Percentiles rank a stretch among this genome's conserved stretches.
These are phyloP conservation scores for Sisyra terminalis DNA, from an alignment of 2,888 invertebrate species.

Conservation along the genomic window DNA sequence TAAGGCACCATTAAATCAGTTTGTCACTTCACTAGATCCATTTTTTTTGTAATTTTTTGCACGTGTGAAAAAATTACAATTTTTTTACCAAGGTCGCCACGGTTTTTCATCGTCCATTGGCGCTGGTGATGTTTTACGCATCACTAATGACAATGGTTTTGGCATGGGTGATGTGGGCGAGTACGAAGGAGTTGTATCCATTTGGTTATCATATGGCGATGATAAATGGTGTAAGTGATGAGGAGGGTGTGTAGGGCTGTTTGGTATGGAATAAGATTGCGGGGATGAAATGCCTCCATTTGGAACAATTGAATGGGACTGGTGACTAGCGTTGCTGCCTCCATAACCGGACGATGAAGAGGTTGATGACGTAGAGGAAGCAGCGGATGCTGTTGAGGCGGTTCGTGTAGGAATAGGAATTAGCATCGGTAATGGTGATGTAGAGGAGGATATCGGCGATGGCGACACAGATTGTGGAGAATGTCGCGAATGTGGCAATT, in stretches of 20 bases:
- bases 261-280: constrained; percentile 35
- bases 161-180: constrained; percentile 28
- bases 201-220: constrained; percentile 20
- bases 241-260: constrained; percentile 23
- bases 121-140: constrained; percentile 37
- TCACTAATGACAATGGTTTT: constrained; percentile 55
- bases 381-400: constrained; percentile 25
- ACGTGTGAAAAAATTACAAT: too few species aligned
- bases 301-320: neutral
- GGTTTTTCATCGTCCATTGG: constrained; percentile 53
- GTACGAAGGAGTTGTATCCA: constrained; percentile 25
- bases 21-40: too few species aligned
- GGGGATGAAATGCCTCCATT: neutral
- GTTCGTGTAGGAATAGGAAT: constrained; percentile 63
- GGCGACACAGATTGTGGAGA: constrained; percentile 22
- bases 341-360: constrained; percentile 21
- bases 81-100: constrained; percentile 34
- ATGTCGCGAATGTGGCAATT: constrained; percentile 22
- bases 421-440: constrained; percentile 43
- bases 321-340: neutral
- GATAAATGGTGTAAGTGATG: neutral
- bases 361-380: constrained; percentile 32
- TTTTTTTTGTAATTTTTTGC: too few species aligned
- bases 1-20: too few species aligned
- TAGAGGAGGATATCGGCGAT: constrained; percentile 10